phyloP scores from a whole-genome alignment of 2,113 vertebrate genomes.

The Neomonachus schauinslandi region DNA sequence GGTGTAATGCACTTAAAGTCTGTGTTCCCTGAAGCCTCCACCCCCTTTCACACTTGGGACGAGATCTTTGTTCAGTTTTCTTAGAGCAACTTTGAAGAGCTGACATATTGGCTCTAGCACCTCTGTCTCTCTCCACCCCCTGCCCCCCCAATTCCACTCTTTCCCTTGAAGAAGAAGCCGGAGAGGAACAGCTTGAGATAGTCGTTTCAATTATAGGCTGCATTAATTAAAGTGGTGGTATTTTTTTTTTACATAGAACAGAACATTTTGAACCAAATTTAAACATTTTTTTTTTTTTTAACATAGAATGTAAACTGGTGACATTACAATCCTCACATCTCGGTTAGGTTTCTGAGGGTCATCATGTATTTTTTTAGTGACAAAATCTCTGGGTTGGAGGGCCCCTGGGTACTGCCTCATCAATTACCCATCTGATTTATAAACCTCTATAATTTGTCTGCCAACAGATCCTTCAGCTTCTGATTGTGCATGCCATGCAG shows the following conservation, averaged over 20 bases:
- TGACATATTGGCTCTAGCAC: background rate
- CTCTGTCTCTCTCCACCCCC: background rate
- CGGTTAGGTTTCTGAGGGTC: background rate
- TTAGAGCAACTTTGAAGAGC: background rate
- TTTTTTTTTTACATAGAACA: constrained; percentile 45
- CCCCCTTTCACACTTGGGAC: background rate
- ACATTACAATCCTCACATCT: background rate
- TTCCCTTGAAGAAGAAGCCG: background rate
- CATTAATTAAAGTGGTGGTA: constrained; percentile 23
- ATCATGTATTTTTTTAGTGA: background rate
- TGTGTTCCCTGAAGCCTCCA: background rate
- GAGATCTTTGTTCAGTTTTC: background rate
- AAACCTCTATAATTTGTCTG: background rate
- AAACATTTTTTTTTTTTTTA: constrained; percentile 10
- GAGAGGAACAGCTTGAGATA: constrained; percentile 47
- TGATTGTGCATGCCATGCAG: background rate
- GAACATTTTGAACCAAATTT: constrained; percentile 49
- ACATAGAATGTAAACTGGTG: background rate
- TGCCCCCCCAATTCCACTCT: background rate
- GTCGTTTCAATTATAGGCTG: background rate
- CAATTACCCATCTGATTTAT: background rate
- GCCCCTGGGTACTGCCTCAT: background rate
- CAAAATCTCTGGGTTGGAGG: background rate
- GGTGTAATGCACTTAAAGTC: background rate
- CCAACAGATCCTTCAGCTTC: background rate